Percentiles rank a stretch among this genome's conserved stretches.
These are phyloP conservation scores for Macrophya annulata DNA, from an alignment of 2,888 invertebrate genomes.

Conservation along the genomic window DNA sequence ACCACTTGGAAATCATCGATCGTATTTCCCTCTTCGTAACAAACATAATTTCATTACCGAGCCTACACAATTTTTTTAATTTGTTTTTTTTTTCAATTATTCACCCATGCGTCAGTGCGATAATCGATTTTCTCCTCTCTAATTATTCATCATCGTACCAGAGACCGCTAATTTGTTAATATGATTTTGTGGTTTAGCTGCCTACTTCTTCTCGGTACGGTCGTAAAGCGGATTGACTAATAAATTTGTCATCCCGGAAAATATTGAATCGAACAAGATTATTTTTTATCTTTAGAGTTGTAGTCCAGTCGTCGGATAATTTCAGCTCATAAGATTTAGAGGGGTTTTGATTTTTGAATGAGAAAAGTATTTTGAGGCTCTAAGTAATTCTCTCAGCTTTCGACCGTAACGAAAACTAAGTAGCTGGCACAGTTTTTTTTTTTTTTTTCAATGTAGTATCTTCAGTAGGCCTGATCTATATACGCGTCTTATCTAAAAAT, in stretches of 20 bases:
- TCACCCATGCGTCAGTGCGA: not conserved
- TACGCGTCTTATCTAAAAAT: too few species aligned
- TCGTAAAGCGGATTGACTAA: not conserved
- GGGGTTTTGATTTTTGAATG: too few species aligned
- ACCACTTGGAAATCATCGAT: not conserved
- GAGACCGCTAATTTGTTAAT: not conserved
- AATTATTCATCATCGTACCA: not conserved
- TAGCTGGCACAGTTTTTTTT: too few species aligned
- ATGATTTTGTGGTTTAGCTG: slow-evolving; percentile 2
- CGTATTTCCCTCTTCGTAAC: not conserved
- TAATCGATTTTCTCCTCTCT: not conserved
- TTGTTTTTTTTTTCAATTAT: not conserved
- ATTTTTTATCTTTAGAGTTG: not conserved
- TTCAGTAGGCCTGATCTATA: too few species aligned
- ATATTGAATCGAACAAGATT: not conserved
- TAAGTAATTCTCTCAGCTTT: too few species aligned
- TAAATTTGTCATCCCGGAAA: not conserved
- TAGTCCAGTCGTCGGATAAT: too few species aligned
- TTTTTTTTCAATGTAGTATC: too few species aligned
- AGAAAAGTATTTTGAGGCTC: too few species aligned
- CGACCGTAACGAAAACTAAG: too few species aligned
- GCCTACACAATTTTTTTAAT: not conserved
- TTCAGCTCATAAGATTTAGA: too few species aligned
- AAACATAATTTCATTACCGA: not conserved
- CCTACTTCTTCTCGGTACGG: not conserved